Evolutionary conservation across 2,797 vertebrate genomes (phyloP), one percentile per base, ranked within the genome.

Genomic region (Lepus oiostolus): DNA sequence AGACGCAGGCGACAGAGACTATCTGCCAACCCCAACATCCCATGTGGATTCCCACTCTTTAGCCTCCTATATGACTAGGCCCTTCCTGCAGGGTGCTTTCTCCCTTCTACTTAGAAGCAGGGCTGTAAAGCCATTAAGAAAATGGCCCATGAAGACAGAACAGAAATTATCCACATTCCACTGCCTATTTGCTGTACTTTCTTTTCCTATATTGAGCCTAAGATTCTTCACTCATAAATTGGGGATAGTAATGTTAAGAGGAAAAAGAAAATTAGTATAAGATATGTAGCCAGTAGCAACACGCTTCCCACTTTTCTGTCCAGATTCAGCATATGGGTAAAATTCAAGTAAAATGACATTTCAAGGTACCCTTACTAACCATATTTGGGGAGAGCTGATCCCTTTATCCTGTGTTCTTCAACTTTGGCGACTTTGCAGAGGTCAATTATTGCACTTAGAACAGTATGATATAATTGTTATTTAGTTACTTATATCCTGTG

Each of bases 211-310:
- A 16, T 70, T 26, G 52, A 30, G 47, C 13, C 22, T 94, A 60
- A 63, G 38, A 47, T 80, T 85, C 72, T 75, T 84, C 4, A 12
- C 16, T 26, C 88, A 89, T 75, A 87, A 90, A 84, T 75, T 38
- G 2, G 30, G 28, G 58, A 65, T 62, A 79, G 63, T 58, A 32
- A 0, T 17, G 72, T 8, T 8, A 71, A 0, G 81, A 28, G 7
- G 13, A 83, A 90, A 80, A 58, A 19, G 54, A 58, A 58, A 19
- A 58, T 13, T 58, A 19, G 17, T 17, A 58, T 19, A 14, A 58
- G 14, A 13, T 19, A 58, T 58, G 14, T 58, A 58, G 11, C 32
- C 24, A 70, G 24, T 11, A 14, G 4, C 14, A 86, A 32, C 71
- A 80, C 28, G 6, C 24, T 22, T 68, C 63, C 42, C 26, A 0